Evolutionary conservation across 2,888 invertebrate genomes (phyloP).

Genomic region (Tuberolachnus salignus): DNA sequence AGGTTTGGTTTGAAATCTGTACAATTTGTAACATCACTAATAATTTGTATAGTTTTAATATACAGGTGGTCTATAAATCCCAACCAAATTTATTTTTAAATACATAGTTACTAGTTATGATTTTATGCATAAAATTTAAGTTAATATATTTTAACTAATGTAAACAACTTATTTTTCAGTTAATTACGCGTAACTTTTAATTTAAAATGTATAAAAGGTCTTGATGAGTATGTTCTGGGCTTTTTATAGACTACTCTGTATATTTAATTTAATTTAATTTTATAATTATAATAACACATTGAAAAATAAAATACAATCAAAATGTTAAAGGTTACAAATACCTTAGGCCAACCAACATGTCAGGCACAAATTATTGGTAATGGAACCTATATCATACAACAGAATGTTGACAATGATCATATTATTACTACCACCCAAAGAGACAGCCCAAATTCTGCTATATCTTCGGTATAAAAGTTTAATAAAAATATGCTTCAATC

Average conservation of each 20-base stretch:
- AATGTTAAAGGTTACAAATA: slow-evolving; percentile 60
- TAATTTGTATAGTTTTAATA: no score
- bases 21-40: no score
- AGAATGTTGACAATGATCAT: slow-evolving; percentile 71
- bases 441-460: slow-evolving; percentile 50
- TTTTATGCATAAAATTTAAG: no score
- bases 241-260: slow-evolving; percentile 1
- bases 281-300: slow-evolving; percentile 4
- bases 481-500: slow-evolving; percentile 33
- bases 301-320: slow-evolving; percentile 16
- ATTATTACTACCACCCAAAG: slow-evolving; percentile 63
- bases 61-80: no score
- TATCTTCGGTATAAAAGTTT: slow-evolving; percentile 49
- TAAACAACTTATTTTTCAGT: no score
- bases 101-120: no score
- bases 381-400: slow-evolving; percentile 72
- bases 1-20: no score
- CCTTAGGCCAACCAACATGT: slow-evolving; percentile 59
- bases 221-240: not conserved
- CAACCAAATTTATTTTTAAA: no score
- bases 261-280: slow-evolving; percentile 1
- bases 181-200: not conserved
- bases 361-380: slow-evolving; percentile 60
- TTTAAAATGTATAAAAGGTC: not conserved
- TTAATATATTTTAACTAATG: no score